phyloP scores from a whole-genome alignment of 2,797 vertebrate genomes.

The Artibeus jamaicensis region DNA sequence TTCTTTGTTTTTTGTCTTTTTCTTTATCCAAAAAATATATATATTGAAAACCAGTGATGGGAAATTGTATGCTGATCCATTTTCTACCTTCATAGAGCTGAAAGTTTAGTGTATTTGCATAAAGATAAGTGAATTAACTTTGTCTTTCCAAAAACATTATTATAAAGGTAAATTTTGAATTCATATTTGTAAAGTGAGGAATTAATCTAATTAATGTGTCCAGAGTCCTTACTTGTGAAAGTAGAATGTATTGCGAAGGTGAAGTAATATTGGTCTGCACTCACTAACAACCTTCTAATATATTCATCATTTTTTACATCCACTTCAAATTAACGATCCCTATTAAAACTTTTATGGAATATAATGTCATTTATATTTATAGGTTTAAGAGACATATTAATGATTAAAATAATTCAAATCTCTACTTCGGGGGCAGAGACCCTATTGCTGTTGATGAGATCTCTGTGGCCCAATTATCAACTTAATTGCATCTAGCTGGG shows the following conservation, averaged over 20 bases:
- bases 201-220: neutral
- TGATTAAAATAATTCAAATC: neutral
- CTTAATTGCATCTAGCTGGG: neutral
- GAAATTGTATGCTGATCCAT: neutral
- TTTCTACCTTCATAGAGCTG: neutral
- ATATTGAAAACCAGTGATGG: neutral
- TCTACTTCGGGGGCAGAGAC: neutral
- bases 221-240: neutral
- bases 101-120: neutral
- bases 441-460: neutral
- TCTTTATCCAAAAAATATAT: neutral
- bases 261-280: neutral
- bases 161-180: neutral
- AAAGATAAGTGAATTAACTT: neutral
- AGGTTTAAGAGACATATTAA: neutral
- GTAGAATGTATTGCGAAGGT: neutral
- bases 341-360: neutral
- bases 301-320: neutral
- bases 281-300: neutral
- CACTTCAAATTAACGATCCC: neutral
- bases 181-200: neutral
- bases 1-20: neutral
- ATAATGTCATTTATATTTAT: neutral
- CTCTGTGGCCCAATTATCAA: neutral
- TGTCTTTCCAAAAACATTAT: neutral